Evolutionary conservation across 2,888 invertebrate species (phyloP), one percentile per base, ranked within the genome.

Genomic region (Emesis russula): DNA sequence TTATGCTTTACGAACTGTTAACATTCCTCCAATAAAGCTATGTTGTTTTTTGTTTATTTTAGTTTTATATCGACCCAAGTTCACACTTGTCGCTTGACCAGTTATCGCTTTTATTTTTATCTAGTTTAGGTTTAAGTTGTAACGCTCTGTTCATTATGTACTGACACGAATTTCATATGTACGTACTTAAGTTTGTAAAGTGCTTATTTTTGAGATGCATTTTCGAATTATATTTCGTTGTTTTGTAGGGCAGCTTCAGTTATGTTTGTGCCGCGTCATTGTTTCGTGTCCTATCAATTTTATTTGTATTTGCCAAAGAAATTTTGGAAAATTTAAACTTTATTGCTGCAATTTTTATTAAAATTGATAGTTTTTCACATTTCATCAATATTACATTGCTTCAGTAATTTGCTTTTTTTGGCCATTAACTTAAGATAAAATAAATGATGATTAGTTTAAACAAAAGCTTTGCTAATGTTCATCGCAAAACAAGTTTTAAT

Each of bases 11-110:
- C 97, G 97, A 97, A 97, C 97, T 98, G 97, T 98, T 98, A 97
- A 98, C 98, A 98, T 98, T 98, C 98, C 98, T 97, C 97, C 97
- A 97, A 97, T 97, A 96, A 97, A 97, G 96, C 97, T 97, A 97
- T 97, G 98, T 98, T 98, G 97, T 97, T 97, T 98, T 98, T 98
- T 98, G 97, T 98, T 98, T 97, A 97, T 97, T 93, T 97, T 98
- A 98, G 97, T 97, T 97, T 96, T 97, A 97, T 97, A 96, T 96
- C 96, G 97, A 97, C 97, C 95, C 96, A 95, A 96, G 96, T 96
- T 96, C 96, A 96, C 96, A 96, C 96, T 96, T 96, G 95, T 96
- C 96, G 97, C 97, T 97, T 97, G 97, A 97, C 96, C 97, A 97
- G 96, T 97, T 97, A 96, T 97, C 96, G 97, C 97, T 97, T 97